Evolutionary conservation across 2,797 vertebrate genomes (phyloP), one percentile per base, ranked within the genome.

Genomic region (Sarcoramphus papa): DNA sequence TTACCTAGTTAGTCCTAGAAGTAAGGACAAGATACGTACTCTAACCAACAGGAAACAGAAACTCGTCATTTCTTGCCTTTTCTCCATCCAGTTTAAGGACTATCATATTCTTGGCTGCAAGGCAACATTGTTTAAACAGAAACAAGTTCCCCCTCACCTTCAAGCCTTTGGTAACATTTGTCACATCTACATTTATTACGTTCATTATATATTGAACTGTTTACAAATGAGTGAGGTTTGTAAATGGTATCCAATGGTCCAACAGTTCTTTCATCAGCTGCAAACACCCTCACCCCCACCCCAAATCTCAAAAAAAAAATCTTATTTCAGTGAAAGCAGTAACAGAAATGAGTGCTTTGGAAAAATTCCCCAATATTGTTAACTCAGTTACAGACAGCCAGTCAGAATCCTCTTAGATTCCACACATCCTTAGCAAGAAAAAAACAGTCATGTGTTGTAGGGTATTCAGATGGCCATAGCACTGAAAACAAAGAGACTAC

Each of bases 201-300:
- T 7, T 35, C 7, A 31, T 51, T 77, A n/a, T 18, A 10, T 25
- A 69, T 10, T 31, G 21, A 67, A 35, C 4, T 3, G 69, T 67
- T 72, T 33, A 72, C 12, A 63, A 90, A 68, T 0, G 0, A 74
- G 11, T 12, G 13, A 65, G 25, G 63, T n/a, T 30, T 47, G 15
- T 47, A 33, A 59, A 78, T 1, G 1, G 5, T 45, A 25, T 62
- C 40, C 10, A 72, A 2, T 17, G 9, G 14, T 63, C 23, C 17
- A 81, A 37, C 8, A 27, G 7, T 54, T 72, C 19, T 59, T 69
- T 24, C 40, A 51, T 35, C 23, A 72, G 7, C 35, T 78, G 51
- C 15, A 85, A 48, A 31, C 2, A 11, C 17, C 3, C 4, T 2
- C 3, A 5, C 24, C 37, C 5, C 37, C 14, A 15, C 11, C 12